Evolutionary conservation across 2,113 vertebrate genomes (phyloP).

Genomic region (Scartelaos histophorus): DNA sequence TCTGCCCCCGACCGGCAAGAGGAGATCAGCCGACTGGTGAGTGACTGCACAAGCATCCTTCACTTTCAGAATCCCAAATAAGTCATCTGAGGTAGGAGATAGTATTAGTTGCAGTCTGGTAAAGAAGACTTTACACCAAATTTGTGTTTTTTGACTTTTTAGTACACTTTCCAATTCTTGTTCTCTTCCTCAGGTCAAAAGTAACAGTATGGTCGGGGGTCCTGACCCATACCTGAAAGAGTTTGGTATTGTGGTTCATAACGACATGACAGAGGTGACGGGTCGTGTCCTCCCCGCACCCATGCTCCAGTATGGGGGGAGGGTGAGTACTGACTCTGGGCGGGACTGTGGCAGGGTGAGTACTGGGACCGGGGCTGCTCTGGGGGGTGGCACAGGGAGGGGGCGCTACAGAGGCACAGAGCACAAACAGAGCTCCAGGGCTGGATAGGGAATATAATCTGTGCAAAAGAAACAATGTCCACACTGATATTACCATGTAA

Average conservation of each 20-base stretch:
- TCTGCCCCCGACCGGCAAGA: constrained; percentile 97
- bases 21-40: constrained; percentile 96
- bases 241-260: constrained; percentile 97
- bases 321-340: constrained; percentile 87
- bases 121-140: too few relatives aligned
- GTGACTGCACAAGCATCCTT: constrained; percentile 62
- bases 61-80: too few relatives aligned
- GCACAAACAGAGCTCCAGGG: constrained; percentile 32
- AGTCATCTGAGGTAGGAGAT: too few relatives aligned
- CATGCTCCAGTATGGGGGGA: constrained; percentile 98
- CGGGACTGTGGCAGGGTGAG: constrained; percentile 84
- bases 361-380: constrained; percentile 56
- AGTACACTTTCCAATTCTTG: background rate
- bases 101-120: too few relatives aligned
- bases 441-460: too few relatives aligned
- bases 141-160: too few relatives aligned
- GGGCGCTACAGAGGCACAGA: constrained; percentile 13
- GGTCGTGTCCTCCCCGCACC: constrained; percentile 96
- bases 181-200: constrained; percentile 84
- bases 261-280: constrained; percentile 97
- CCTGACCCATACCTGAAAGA: constrained; percentile 97
- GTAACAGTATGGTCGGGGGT: constrained; percentile 97
- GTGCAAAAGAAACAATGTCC: too few relatives aligned
- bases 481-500: too few relatives aligned
- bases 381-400: constrained; percentile 24